Percentiles rank a stretch among this genome's conserved stretches.
Conservation (phyloP, 2,888 invertebrate species). For the Lithosia quadra region DNA sequence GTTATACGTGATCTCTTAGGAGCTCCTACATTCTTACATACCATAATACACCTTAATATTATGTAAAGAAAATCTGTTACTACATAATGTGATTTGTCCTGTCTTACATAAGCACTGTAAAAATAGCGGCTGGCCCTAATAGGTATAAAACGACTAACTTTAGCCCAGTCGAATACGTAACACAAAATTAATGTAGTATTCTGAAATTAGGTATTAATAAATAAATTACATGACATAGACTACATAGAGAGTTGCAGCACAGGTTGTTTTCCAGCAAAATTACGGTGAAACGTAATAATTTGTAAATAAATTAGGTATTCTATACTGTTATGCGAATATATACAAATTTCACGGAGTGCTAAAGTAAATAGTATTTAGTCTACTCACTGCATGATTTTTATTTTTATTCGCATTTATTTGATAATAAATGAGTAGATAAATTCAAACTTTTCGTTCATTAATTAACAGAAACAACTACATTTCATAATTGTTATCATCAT, state of each 20-base stretch:
- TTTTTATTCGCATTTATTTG: too few species aligned
- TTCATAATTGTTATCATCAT: too few species aligned
- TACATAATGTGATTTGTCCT: too few species aligned
- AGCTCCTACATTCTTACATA: too few species aligned
- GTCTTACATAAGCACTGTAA: background rate
- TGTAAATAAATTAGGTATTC: slow-evolving; percentile 26
- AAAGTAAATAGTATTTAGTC: background rate
- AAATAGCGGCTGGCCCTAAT: background rate
- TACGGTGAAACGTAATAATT: slow-evolving; percentile 39
- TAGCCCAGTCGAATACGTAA: slow-evolving; percentile 3
- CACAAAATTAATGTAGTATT: slow-evolving; percentile 9
- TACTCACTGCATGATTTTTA: background rate
- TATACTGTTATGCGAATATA: background rate
- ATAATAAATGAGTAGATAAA: too few species aligned
- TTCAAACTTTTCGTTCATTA: too few species aligned
- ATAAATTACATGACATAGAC: slow-evolving; percentile 38
- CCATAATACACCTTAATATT: too few species aligned
- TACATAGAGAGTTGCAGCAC: slow-evolving; percentile 28
- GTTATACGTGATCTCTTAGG: too few species aligned
- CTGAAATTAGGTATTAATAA: slow-evolving; percentile 31
- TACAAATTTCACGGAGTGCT: background rate
- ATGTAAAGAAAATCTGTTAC: too few species aligned
- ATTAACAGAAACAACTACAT: too few species aligned
- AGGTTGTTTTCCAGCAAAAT: slow-evolving; percentile 31
- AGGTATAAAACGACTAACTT: background rate